Base-by-base conservation (phyloP, 2,113 vertebrate genomes). In the Eonycteris spelaea region DNA sequence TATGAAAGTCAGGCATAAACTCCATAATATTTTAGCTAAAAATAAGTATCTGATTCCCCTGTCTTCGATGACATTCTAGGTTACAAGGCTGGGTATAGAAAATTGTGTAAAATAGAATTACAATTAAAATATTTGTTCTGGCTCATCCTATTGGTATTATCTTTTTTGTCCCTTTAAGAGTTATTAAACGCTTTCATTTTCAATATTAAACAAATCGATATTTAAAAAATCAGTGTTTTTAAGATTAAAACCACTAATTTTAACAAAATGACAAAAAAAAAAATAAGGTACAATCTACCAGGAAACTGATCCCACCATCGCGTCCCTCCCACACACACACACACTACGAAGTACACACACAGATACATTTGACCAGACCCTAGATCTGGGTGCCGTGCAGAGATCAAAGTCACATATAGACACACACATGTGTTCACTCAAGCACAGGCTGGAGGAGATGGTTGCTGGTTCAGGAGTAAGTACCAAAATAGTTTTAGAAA, bases 101-200 rank as follows among this genome's bases (percentile, higher is more conserved):
- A 93, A 65, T 33, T 4, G 7, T 7, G 26, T 73, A 74, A 95
- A 92, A 77, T 40, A 57, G 22, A 96, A 68, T 71, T 73, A 43
- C 70, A 91, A 78, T 80, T 68, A 82, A 92, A 92, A 57, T 77
- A 35, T 57, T 88, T 73, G 40, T 59, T 92, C 61, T 63, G 7
- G n/a, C 10, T 85, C 28, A 45, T 82, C 45, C 13, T 91, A 73
- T 35, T 83, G 48, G 8, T 71, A 51, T 35, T 93, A 11, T 65
- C 19, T 51, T 35, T 35, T 43, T 4, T 30, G 38, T 1, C 40
- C 33, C 61, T 91, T 95, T 79, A 96, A 99, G 98, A 99, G 98
- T 98, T 99, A 99, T 99, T 99, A 99, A 99, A 99, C 99, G 98
- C 99, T 99, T 97, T 99, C 99, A 99, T 99, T 99, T 98, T 98